These are phyloP conservation scores for Myanophis thanlyinensis DNA, from an alignment of 2,113 vertebrate species.

Conservation along the genomic window DNA sequence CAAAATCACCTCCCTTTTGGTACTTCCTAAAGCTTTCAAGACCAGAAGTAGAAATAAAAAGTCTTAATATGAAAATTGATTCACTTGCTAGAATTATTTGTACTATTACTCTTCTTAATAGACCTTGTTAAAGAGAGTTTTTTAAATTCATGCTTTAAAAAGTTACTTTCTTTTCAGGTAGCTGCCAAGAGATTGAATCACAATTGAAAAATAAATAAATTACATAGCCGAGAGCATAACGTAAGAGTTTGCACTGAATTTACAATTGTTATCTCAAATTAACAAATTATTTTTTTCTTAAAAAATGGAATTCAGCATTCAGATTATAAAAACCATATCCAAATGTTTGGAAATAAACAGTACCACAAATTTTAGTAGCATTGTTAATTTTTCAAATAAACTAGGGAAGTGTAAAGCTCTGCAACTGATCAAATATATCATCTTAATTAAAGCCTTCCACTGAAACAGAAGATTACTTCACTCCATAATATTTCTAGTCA, in stretches of 20 bases:
- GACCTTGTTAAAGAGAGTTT: not conserved
- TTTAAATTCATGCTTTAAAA: not conserved
- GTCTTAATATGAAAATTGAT: not conserved
- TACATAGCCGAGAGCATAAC: not conserved
- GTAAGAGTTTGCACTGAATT: not conserved
- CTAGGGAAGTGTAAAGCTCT: not conserved
- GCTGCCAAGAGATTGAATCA: not conserved
- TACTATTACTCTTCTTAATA: not conserved
- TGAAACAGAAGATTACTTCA: not conserved
- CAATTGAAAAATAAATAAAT: not conserved
- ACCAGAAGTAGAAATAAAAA: not conserved
- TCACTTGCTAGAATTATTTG: not conserved
- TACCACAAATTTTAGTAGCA: not conserved
- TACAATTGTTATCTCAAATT: not conserved
- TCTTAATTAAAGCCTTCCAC: conserved; percentile 11
- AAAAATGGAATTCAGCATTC: not conserved
- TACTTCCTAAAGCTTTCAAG: not conserved
- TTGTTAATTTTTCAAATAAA: not conserved
- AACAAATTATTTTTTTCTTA: not conserved
- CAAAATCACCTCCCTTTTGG: not conserved
- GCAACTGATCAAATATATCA: conserved; percentile 6
- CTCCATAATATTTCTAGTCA: conserved; percentile 3
- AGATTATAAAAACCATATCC: not conserved
- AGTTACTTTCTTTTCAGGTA: not conserved
- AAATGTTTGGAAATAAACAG: not conserved